Conservation (phyloP, 2,888 invertebrate species). For the Nemotelus pantherinus region DNA sequence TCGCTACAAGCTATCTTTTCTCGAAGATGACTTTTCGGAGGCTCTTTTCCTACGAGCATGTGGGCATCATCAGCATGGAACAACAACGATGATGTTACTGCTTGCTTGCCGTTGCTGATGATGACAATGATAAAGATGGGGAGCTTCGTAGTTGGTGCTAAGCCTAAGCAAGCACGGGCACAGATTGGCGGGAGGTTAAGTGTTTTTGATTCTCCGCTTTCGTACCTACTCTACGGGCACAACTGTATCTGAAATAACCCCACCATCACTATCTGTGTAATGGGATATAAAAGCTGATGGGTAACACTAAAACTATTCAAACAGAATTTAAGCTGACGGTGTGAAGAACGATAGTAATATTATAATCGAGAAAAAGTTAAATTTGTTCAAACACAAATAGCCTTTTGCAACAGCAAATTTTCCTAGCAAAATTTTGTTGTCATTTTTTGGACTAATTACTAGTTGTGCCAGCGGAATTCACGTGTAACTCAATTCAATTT, state of each 20-base stretch:
- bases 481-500: too few relatives aligned
- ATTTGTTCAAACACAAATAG: background rate
- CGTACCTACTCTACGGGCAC: constrained; percentile 13
- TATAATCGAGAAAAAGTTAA: background rate
- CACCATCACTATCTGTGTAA: constrained; percentile 37
- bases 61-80: constrained; percentile 5
- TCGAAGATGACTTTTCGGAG: constrained; percentile 41
- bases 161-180: background rate
- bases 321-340: constrained; percentile 60
- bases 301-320: constrained; percentile 60
- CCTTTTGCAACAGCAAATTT: background rate
- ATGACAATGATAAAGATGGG: constrained; percentile 29
- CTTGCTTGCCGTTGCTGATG: background rate
- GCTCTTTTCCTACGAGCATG: constrained; percentile 19
- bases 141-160: background rate
- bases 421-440: too few relatives aligned
- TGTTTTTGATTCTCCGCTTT: constrained; percentile 47
- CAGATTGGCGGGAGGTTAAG: constrained; percentile 25
- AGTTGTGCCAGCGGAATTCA: too few relatives aligned
- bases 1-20: constrained; percentile 27
- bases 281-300: constrained; percentile 60
- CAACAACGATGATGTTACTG: constrained; percentile 9
- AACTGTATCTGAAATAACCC: constrained; percentile 33
- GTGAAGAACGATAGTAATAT: constrained; percentile 41
- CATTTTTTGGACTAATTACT: too few relatives aligned